Percentiles rank a stretch among this genome's conserved stretches.
phyloP scores from a whole-genome alignment of 2,797 vertebrate species.

The Acrossocheilus fasciatus region DNA sequence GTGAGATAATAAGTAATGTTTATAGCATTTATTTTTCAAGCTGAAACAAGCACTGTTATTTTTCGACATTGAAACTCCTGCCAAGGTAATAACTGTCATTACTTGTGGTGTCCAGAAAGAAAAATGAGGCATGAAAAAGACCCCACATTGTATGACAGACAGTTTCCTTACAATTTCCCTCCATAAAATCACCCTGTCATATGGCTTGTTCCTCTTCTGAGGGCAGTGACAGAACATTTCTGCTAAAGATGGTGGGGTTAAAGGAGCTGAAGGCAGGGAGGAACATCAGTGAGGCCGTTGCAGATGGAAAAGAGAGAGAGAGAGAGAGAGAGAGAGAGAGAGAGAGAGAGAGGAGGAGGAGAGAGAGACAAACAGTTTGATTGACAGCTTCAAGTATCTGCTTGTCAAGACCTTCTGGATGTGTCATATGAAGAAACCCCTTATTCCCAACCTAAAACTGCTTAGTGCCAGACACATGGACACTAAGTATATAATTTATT shows the following conservation, averaged over 20 bases:
- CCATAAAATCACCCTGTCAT: slow-evolving; percentile 45
- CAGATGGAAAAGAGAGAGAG: neutral
- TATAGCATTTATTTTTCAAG: neutral
- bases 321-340: neutral
- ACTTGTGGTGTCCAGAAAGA: slow-evolving; percentile 24
- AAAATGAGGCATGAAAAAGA: slow-evolving; percentile 34
- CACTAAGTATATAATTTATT: neutral
- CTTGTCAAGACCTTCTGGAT: slow-evolving; percentile 27
- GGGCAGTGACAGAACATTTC: slow-evolving; percentile 48
- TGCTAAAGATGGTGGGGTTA: slow-evolving; percentile 44
- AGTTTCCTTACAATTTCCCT: slow-evolving; percentile 42
- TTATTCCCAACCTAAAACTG: slow-evolving; percentile 7
- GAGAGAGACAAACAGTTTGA: slow-evolving; percentile 23
- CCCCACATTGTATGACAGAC: slow-evolving; percentile 33
- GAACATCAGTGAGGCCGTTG: slow-evolving; percentile 27
- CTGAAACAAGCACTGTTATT: slow-evolving; percentile 35
- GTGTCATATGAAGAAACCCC: slow-evolving; percentile 1
- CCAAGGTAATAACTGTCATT: slow-evolving; percentile 38
- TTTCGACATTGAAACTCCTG: slow-evolving; percentile 12
- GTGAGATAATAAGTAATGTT: neutral
- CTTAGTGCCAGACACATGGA: neutral
- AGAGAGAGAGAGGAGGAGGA: neutral
- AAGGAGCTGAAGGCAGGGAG: slow-evolving; percentile 17
- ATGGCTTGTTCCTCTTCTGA: slow-evolving; percentile 48
- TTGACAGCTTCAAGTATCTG: slow-evolving; percentile 44